These are phyloP conservation scores for Bimastos eiseni DNA, from an alignment of 2,888 invertebrate genomes.

Conservation along the genomic window DNA sequence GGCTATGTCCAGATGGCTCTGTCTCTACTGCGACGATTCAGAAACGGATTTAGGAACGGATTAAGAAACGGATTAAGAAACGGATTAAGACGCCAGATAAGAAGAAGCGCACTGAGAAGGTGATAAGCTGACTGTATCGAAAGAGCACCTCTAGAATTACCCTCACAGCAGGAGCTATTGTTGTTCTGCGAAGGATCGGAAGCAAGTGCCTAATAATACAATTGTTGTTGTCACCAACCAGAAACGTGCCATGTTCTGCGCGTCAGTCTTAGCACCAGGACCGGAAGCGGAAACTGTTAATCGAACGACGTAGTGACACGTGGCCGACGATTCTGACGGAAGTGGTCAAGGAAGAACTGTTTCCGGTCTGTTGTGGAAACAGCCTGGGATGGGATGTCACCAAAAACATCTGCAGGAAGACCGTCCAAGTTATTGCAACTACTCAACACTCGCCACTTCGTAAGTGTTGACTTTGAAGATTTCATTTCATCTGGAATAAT, in stretches of 20 bases:
- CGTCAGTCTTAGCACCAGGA: background rate
- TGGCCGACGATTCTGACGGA: background rate
- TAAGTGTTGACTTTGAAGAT: background rate
- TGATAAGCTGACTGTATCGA: background rate
- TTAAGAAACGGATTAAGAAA: background rate
- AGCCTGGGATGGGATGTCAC: slow-evolving; percentile 6
- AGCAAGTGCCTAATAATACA: background rate
- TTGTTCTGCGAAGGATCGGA: background rate
- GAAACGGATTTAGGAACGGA: background rate
- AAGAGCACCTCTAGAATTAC: background rate
- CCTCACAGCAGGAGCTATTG: background rate
- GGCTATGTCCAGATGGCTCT: background rate
- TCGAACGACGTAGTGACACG: background rate
- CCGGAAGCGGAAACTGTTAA: background rate
- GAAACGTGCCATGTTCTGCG: background rate
- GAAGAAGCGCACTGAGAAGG: background rate
- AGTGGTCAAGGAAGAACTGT: background rate
- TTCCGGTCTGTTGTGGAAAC: slow-evolving; percentile 13
- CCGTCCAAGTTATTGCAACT: background rate
- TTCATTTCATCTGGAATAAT: background rate
- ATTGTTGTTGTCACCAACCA: background rate
- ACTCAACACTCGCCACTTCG: background rate
- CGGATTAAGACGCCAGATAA: background rate
- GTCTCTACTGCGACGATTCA: background rate
- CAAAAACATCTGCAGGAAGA: background rate